Conservation (phyloP, 1,140 invertebrate species). For the Penaeus vannamei region DNA sequence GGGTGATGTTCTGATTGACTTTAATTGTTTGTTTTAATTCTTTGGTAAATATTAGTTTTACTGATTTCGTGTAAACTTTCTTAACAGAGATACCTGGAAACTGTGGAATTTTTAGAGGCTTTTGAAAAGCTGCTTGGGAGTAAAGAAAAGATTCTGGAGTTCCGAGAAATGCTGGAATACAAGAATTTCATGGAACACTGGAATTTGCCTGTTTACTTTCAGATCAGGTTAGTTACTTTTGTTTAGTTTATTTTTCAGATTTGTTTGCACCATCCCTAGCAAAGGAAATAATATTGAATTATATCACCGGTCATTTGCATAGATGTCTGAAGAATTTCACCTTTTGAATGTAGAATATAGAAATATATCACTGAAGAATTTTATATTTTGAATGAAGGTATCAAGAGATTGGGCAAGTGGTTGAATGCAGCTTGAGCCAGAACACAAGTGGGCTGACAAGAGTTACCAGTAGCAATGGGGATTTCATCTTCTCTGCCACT, state of each 20-base stretch:
- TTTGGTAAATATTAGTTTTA: not conserved
- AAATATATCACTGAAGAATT: not conserved
- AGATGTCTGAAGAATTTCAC: not conserved
- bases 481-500: conserved; percentile 29
- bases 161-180: conserved; percentile 76
- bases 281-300: not conserved
- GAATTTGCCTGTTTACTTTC: conserved; percentile 96
- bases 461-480: not conserved
- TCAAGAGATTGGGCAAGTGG: conserved; percentile 60
- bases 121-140: conserved; percentile 81
- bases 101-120: conserved; percentile 83
- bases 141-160: conserved; percentile 73
- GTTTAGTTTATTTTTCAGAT: too few species aligned
- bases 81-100: conserved; percentile 82
- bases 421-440: conserved; percentile 70
- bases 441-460: conserved; percentile 69
- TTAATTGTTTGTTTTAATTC: not conserved
- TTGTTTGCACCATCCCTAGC: not conserved
- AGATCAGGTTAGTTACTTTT: conserved; percentile 78
- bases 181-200: conserved; percentile 84
- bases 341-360: conserved; percentile 2
- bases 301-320: not conserved
- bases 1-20: not conserved
- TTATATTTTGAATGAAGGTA: conserved; percentile 44
- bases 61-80: conserved; percentile 33